Evolutionary conservation across 2,797 vertebrate genomes (phyloP), one percentile per base, ranked within the genome.

Genomic region (Hafferia zeledoni): DNA sequence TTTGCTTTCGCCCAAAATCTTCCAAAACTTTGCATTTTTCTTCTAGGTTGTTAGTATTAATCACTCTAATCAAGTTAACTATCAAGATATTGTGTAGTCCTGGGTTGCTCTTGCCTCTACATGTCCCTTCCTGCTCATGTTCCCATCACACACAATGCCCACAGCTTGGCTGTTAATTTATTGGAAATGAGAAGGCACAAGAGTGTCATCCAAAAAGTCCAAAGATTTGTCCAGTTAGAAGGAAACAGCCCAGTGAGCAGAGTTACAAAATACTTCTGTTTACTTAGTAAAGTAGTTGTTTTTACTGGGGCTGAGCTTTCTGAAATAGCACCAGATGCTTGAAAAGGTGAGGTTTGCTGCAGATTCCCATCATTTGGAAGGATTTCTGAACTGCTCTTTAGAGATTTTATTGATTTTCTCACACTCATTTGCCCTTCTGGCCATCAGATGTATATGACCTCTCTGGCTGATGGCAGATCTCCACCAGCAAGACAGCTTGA

Each of bases 401-500:
- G 60, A 69, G 56, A 5, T 78, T 61, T 28, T 37, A 71, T 33
- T 76, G 43, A 75, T 67, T 92, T 93, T 77, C 69, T 65, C 63
- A 64, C 63, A 52, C 19, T 63, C 67, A 10, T 71, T 63, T 71
- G 30, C 47, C 71, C 75, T 77, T 71, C 43, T 49, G 68, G 65
- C 37, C 65, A 91, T 78, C 44, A 63, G 55, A 75, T 33, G 20
- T 22, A 15, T 28, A 52, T 27, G 63, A 71, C 33, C 56, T 44
- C 52, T 2, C 2, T 2, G 2, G 65, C 47, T 78, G 90, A 80
- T 41, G 75, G 87, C 87, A 77, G 72, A 63, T 82, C 72, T 93
- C 91, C 94, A 93, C 91, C 94, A 93, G 67, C 56, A 47, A 49
- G 83, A 37, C 86, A 85, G 57, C 67, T 86, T 70, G 56, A 74